Base-by-base conservation (phyloP, 2,113 vertebrate genomes). In the Pleuronectes platessa region DNA sequence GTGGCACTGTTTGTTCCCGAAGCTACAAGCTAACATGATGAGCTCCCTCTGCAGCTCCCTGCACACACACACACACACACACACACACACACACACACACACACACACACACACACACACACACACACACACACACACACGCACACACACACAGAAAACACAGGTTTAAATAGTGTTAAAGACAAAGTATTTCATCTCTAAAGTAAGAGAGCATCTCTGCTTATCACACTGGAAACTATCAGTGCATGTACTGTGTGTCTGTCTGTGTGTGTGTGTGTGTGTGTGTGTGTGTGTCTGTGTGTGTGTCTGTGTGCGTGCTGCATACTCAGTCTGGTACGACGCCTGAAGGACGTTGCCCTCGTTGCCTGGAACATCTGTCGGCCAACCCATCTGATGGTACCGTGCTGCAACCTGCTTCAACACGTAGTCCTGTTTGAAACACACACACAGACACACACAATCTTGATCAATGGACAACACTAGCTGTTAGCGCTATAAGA, bases 1-100 rank as follows among this genome's bases (percentile, higher is more conserved):
- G 84, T 99, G 98, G 88, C 98, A 99, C 86, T 98, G 97, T n/a
- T 98, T 98, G 89, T 97, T 97, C 64, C 98, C 97, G 0, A 99
- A 99, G 83, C 97, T 99, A 65, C 98, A 99, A 0, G 97, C 97
- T 83, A 99, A 63, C 97, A 98, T 98, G 88, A 99, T 97, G 42
- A 99, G 97, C 87, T 98, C 96, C 72, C 97, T 89, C 81, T 97
- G 97, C 0, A 99, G 76, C 82, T 99, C 97, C 89, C 98, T 99
- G 86, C 11, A 66, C 2, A 84, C 31, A 82, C 37, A 47, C 14
- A 47, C 0, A 47, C 37, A 47, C 14, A 47, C 0, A 47, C 37
- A 47, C 14, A 47, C 0, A 47, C 37, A 47, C 14, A 47, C 0
- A 47, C 37, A 47, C 14, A 47, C 0, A 47, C 37, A 47, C 14